phyloP scores from a whole-genome alignment of 2,888 invertebrate genomes.

The Adela reaumurella region DNA sequence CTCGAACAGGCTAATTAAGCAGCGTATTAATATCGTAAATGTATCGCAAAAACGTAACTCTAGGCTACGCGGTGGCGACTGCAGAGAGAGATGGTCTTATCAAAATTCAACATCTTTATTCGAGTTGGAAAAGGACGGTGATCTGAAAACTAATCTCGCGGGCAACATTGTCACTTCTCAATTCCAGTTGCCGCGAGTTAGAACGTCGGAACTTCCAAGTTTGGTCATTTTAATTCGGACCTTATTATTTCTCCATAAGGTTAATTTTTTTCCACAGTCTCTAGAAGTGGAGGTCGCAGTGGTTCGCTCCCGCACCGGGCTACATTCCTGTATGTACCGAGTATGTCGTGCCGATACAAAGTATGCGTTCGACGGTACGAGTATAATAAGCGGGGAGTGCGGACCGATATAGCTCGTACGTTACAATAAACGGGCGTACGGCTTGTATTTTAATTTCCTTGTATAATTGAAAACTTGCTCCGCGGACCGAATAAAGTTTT shows the following conservation, averaged over 20 bases:
- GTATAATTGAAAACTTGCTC: neutral
- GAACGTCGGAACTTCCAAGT: no score
- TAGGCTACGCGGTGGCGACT: neutral
- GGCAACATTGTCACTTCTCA: constrained; percentile 45
- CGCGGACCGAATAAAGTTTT: no score
- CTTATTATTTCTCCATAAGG: neutral
- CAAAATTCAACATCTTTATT: constrained; percentile 51
- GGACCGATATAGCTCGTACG: neutral
- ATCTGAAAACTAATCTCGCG: constrained; percentile 41
- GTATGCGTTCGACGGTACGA: neutral
- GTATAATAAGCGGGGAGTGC: neutral
- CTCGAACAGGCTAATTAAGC: neutral
- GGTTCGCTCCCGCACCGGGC: neutral
- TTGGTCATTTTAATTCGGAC: no score
- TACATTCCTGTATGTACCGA: neutral
- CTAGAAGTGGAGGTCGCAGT: constrained; percentile 1
- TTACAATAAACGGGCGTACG: neutral
- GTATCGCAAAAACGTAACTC: constrained; percentile 12
- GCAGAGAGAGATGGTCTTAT: constrained; percentile 36
- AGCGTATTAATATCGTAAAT: neutral
- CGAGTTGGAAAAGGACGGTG: constrained; percentile 42
- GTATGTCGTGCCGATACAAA: neutral
- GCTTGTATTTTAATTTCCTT: neutral
- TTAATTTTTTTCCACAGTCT: constrained; percentile 2
- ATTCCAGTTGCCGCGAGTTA: constrained; percentile 20